phyloP scores from a whole-genome alignment of 1,140 invertebrate genomes.

The Maniola jurtina region DNA sequence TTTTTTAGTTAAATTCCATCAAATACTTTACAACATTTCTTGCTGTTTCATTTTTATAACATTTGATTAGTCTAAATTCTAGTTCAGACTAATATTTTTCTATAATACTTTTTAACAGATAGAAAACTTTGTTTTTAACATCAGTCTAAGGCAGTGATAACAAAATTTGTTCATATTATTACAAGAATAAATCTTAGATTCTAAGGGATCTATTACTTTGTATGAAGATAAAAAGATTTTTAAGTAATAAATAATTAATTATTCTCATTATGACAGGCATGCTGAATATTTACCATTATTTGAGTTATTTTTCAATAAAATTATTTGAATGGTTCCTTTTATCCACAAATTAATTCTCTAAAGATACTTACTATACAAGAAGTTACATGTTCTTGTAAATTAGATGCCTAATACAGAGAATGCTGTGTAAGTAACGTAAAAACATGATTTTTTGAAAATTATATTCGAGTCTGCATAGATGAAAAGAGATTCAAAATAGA shows the following conservation, averaged over 20 bases:
- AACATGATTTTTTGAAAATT: too few relatives aligned
- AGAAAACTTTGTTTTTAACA: constrained; percentile 55
- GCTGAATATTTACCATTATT: neutral
- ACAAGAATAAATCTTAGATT: constrained; percentile 9
- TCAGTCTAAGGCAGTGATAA: constrained; percentile 76
- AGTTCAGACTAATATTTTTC: constrained; percentile 10
- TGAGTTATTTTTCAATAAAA: too few relatives aligned
- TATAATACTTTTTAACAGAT: constrained; percentile 38
- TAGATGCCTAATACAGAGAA: too few relatives aligned
- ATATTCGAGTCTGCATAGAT: too few relatives aligned
- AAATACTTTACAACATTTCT: constrained; percentile 70
- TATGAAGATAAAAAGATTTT: neutral
- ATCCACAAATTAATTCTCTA: too few relatives aligned
- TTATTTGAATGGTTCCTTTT: too few relatives aligned
- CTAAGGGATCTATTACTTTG: neutral
- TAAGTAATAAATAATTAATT: constrained; percentile 6
- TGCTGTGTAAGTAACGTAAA: too few relatives aligned
- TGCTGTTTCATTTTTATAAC: constrained; percentile 37
- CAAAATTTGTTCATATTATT: constrained; percentile 53
- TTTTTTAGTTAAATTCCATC: constrained; percentile 68
- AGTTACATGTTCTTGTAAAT: too few relatives aligned
- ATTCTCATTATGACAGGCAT: neutral
- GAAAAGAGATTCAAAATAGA: too few relatives aligned
- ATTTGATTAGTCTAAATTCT: constrained; percentile 8
- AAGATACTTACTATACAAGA: too few relatives aligned